Evolutionary conservation across 2,797 vertebrate genomes (phyloP).

Genomic region (Lophius americanus): DNA sequence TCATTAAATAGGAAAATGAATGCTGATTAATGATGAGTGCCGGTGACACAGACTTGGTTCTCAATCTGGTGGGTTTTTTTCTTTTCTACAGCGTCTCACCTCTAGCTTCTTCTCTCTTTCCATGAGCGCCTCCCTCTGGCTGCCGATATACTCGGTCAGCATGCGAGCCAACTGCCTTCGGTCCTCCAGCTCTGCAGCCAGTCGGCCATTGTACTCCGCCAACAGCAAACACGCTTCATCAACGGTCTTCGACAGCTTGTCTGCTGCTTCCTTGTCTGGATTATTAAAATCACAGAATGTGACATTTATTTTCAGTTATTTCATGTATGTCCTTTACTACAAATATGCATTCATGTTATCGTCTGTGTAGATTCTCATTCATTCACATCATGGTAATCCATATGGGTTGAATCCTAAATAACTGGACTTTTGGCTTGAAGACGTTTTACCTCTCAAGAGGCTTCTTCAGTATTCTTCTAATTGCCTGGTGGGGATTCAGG

Average conservation of each 20-base stretch:
- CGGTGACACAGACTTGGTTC: background rate
- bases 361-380: too few species aligned
- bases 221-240: conserved; percentile 96
- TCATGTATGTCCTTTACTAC: background rate
- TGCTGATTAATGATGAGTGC: background rate
- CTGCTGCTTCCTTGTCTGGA: conserved; percentile 93
- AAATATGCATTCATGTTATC: too few species aligned
- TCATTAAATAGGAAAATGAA: too few species aligned
- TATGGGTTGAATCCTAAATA: too few species aligned
- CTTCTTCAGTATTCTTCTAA: too few species aligned
- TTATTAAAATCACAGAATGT: background rate
- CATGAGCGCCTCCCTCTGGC: conserved; percentile 92
- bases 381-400: too few species aligned
- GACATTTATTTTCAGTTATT: background rate
- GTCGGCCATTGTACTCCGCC: conserved; percentile 95
- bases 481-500: too few species aligned
- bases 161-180: conserved; percentile 95
- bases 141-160: conserved; percentile 95
- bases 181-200: conserved; percentile 97
- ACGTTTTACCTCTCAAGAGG: too few species aligned
- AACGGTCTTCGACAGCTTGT: conserved; percentile 96
- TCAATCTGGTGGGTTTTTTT: background rate
- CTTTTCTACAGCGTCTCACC: conserved; percentile 68
- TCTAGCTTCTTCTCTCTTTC: conserved; percentile 97
- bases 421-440: too few species aligned